Base-by-base conservation (phyloP, 1,140 invertebrate genomes). In the Bombus turneri region DNA sequence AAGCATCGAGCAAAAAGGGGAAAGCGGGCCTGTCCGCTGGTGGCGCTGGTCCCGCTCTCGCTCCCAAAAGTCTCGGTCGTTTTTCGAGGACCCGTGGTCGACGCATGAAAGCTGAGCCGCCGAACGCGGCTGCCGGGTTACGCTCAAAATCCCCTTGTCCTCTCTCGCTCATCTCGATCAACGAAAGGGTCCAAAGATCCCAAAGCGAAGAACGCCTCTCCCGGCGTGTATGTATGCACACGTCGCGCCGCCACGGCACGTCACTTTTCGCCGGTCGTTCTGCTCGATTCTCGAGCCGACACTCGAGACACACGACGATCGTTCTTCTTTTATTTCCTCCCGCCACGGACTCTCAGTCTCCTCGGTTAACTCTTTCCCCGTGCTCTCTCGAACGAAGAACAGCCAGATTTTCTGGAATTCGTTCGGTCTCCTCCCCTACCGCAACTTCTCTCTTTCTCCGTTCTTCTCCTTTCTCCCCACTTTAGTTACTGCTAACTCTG, bases 91-190 rank as follows among this genome's bases (percentile, higher is more conserved):
- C 68, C 78, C 83, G 86, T 77, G 77, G 84, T 87, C 68, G 72
- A 62, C 62, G 78, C 78, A 87, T 87, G 86, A 87, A 87, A 87
- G 84, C 77, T 87, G 86, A 87, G 86, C 81, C 81, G 85, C 85
- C 81, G 81, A 75, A 77, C 73, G 77, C 62, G 85, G 85, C 85
- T 86, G 85, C 85, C 81, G 85, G 59, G 85, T 86, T 86, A 86
- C 85, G 85, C 85, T 86, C 64, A 64, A 80, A 80, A 79, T 47
- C 57, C 76, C 66, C 47, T 39, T 39, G 83, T 47, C 57, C 68
- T 47, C 53, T 59, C 83, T 31, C 57, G 15, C 43, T 62, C 59
- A 28, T 62, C 59, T 57, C 64, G 66, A 69, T 71, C 39, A 53
- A 53, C 37, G 59, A 62, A 62, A 62, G 59, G 82, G 66, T 13